Conservation (phyloP, 2,888 invertebrate genomes). For the Schrankia costaestrigalis region DNA sequence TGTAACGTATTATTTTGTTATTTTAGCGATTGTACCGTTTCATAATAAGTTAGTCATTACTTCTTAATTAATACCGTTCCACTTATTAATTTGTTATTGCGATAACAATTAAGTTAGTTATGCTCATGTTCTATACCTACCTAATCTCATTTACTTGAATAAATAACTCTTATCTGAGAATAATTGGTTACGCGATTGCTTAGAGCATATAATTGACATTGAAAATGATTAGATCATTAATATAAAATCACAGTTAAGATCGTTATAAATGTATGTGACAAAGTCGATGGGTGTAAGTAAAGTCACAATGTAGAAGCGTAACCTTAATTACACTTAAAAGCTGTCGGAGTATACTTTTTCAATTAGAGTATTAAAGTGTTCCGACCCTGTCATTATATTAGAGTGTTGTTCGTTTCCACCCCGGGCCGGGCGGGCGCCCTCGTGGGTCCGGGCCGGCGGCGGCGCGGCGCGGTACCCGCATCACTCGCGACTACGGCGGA, state of each 20-base stretch:
- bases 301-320: constrained; percentile 51
- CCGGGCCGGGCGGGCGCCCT: constrained; percentile 58
- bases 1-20: constrained; percentile 15
- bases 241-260: background rate
- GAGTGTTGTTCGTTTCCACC: constrained; percentile 77
- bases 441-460: constrained; percentile 32
- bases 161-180: background rate
- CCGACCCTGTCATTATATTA: constrained; percentile 80
- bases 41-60: constrained; percentile 6
- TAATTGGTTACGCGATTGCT: background rate
- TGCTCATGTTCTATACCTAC: background rate
- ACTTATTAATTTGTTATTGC: constrained; percentile 3
- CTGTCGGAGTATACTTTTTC: constrained; percentile 76
- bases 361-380: constrained; percentile 80
- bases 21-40: background rate
- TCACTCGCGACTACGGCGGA: constrained; percentile 26
- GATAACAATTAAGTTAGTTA: constrained; percentile 3
- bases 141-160: background rate
- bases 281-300: constrained; percentile 30
- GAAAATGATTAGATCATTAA: background rate
- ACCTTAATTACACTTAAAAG: constrained; percentile 71
- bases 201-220: background rate
- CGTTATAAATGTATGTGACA: constrained; percentile 5
- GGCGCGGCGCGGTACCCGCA: constrained; percentile 28
- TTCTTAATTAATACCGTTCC: constrained; percentile 4